Conservation (phyloP, 2,797 vertebrate genomes). For the Avahi laniger region DNA sequence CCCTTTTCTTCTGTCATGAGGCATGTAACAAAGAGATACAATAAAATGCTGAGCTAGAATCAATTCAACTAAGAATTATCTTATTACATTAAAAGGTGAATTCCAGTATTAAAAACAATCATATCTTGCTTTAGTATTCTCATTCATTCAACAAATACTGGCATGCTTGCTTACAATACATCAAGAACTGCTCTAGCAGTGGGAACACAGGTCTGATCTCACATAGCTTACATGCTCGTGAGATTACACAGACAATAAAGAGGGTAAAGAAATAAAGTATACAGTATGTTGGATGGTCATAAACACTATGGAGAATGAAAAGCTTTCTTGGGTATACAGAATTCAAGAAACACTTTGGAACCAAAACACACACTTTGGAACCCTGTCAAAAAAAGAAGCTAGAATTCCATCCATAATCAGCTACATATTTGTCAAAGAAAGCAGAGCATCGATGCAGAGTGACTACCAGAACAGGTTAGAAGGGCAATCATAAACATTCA, state of each 20-base stretch:
- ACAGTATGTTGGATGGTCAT: neutral
- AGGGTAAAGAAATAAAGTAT: neutral
- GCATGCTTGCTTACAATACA: neutral
- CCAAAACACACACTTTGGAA: neutral
- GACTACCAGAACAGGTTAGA: neutral
- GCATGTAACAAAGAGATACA: neutral
- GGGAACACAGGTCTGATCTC: neutral
- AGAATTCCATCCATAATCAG: neutral
- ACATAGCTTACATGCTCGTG: neutral
- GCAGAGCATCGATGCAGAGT: neutral
- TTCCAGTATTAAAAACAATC: neutral
- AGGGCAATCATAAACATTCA: neutral
- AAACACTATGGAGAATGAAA: neutral
- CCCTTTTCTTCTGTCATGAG: neutral
- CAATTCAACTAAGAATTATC: neutral
- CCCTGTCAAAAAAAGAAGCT: neutral
- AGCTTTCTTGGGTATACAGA: neutral
- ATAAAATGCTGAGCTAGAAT: neutral
- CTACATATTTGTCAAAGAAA: neutral
- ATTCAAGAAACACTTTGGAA: slow-evolving; percentile 3
- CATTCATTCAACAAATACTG: neutral
- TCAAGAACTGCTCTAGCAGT: neutral
- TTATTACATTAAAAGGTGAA: neutral
- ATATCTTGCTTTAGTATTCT: neutral
- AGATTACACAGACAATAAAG: neutral